phyloP scores from a whole-genome alignment of 2,797 vertebrate genomes.

The Pangasius macronema region DNA sequence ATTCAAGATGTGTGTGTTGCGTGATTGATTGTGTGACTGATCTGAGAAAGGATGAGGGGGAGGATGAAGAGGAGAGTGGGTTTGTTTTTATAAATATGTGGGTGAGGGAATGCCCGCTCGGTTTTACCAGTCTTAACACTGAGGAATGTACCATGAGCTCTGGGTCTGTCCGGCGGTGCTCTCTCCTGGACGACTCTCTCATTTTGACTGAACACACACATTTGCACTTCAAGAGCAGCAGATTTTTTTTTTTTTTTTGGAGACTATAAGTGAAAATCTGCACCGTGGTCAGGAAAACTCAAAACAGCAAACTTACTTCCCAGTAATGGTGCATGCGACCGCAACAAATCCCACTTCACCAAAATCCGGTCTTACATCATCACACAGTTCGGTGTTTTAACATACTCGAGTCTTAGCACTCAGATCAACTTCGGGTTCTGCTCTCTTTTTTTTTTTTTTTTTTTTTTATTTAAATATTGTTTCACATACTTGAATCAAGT shows the following conservation, averaged over 20 bases:
- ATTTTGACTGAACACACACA: slow-evolving; percentile 25
- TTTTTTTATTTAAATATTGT: neutral
- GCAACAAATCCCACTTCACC: neutral
- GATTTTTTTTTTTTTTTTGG: neutral
- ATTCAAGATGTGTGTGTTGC: neutral
- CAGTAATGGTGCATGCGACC: neutral
- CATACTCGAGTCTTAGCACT: neutral
- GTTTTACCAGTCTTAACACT: slow-evolving; percentile 59
- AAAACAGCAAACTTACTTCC: too few species aligned
- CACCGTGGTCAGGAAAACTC: neutral
- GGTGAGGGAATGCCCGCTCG: slow-evolving; percentile 23
- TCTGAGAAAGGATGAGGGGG: neutral
- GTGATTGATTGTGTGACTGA: slow-evolving; percentile 27
- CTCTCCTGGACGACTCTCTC: slow-evolving; percentile 21
- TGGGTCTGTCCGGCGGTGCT: slow-evolving; percentile 45
- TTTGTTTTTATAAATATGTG: slow-evolving; percentile 40
- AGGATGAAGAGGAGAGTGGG: neutral
- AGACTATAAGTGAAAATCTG: neutral
- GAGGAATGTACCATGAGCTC: slow-evolving; percentile 58
- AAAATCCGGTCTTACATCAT: neutral
- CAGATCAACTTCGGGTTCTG: neutral
- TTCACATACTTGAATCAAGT: neutral
- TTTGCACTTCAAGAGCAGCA: slow-evolving; percentile 31
- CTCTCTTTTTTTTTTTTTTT: neutral
- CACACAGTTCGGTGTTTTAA: neutral